Evolutionary conservation across 53 echinoderm and acorn worm species (phyloP).

Genomic region (Holothuria leucospilota): DNA sequence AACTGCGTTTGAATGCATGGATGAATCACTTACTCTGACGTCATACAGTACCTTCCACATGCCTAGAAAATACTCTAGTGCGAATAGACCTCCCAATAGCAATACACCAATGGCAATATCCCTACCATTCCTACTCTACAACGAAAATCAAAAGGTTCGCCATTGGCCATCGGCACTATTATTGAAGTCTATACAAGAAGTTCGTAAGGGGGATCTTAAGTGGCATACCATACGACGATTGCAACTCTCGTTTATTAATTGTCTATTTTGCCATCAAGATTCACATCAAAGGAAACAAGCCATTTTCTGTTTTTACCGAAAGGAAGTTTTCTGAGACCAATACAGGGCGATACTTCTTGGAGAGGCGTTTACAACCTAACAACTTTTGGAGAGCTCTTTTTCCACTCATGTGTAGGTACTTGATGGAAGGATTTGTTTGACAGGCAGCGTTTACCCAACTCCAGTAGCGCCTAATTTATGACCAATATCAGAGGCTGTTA

Average conservation of each 20-base stretch:
- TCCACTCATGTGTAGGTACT: not conserved
- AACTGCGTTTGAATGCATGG: too few species aligned
- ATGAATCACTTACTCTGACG: too few species aligned
- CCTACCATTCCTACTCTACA: too few species aligned
- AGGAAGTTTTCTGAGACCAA: slow-evolving; percentile 33
- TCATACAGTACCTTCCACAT: too few species aligned
- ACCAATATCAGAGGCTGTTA: slow-evolving; percentile 37
- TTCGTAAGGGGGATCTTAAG: too few species aligned
- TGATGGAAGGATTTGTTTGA: slow-evolving; percentile 17
- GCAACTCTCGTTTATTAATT: not conserved
- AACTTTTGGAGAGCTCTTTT: slow-evolving; percentile 13
- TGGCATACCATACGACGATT: too few species aligned
- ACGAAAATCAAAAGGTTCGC: too few species aligned
- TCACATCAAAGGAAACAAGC: slow-evolving; percentile 15
- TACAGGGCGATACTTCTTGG: slow-evolving; percentile 8
- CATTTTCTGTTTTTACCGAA: slow-evolving; percentile 22
- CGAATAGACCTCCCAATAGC: too few species aligned
- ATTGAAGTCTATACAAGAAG: too few species aligned
- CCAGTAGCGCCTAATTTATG: slow-evolving; percentile 43
- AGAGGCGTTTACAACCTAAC: slow-evolving; percentile 8
- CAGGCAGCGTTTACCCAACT: slow-evolving; percentile 20
- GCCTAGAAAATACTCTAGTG: too few species aligned
- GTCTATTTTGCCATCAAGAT: slow-evolving; percentile 25
- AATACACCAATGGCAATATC: too few species aligned
- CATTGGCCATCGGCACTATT: too few species aligned